Evolutionary conservation across 2,888 invertebrate genomes (phyloP).

Genomic region (Sesia bembeciformis): DNA sequence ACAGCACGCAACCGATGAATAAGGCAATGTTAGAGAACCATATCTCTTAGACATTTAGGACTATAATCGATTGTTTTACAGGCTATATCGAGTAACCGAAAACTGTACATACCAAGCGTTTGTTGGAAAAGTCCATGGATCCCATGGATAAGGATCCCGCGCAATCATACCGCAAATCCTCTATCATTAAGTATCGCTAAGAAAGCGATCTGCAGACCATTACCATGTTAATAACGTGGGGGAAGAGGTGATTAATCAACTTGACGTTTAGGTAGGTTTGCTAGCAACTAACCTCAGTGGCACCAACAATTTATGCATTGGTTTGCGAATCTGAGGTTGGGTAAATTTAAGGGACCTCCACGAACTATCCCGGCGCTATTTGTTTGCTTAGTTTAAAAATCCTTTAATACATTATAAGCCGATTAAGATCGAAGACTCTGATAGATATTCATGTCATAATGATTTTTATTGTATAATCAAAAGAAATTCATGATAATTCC

Average conservation of each 20-base stretch:
- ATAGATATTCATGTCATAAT: too few relatives aligned
- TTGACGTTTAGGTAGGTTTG: constrained; percentile 53
- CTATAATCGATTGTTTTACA: neutral
- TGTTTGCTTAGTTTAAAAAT: too few relatives aligned
- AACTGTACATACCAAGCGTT: neutral
- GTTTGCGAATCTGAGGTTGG: constrained; percentile 35
- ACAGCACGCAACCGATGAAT: neutral
- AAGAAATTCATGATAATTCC: too few relatives aligned
- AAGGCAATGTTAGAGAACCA: too few relatives aligned
- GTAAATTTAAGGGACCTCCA: constrained; percentile 16
- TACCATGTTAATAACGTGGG: constrained; percentile 73
- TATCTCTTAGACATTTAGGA: too few relatives aligned
- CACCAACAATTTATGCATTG: constrained; percentile 63
- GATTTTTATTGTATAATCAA: too few relatives aligned
- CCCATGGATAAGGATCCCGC: constrained; percentile 20
- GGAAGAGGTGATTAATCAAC: constrained; percentile 67
- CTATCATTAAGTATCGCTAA: constrained; percentile 71
- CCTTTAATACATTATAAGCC: too few relatives aligned
- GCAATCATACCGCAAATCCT: constrained; percentile 66
- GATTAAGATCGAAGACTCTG: too few relatives aligned
- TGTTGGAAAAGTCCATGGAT: constrained; percentile 16
- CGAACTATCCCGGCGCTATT: too few relatives aligned
- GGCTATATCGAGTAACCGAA: neutral
- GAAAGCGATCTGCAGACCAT: constrained; percentile 69
- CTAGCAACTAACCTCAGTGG: constrained; percentile 43